phyloP scores from a whole-genome alignment of 2,888 invertebrate species.

The Apotomis turbidana region DNA sequence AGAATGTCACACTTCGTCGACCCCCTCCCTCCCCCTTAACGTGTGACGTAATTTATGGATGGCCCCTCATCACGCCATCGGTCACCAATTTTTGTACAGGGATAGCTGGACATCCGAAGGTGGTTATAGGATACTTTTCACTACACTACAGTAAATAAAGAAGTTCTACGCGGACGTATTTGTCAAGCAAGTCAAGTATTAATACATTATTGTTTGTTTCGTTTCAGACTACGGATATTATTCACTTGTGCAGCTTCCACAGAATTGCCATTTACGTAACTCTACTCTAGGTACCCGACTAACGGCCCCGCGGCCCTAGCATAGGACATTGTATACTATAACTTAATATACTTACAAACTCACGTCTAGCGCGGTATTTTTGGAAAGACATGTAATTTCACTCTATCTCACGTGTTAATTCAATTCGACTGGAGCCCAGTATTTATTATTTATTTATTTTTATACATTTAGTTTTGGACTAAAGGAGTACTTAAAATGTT shows the following conservation, averaged over 20 bases:
- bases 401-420: constrained; percentile 62
- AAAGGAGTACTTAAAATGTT: constrained; percentile 35
- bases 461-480: constrained; percentile 33
- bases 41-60: too few relatives aligned
- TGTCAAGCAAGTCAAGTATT: not conserved
- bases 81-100: too few relatives aligned
- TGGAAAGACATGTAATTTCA: constrained; percentile 69
- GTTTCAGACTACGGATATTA: constrained; percentile 60
- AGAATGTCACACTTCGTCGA: too few relatives aligned
- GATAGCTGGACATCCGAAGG: too few relatives aligned
- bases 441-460: constrained; percentile 60
- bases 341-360: constrained; percentile 43
- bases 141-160: too few relatives aligned
- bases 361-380: constrained; percentile 67
- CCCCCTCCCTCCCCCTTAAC: too few relatives aligned
- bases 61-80: too few relatives aligned
- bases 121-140: too few relatives aligned
- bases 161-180: too few relatives aligned
- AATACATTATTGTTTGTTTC: constrained; percentile 38
- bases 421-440: constrained; percentile 68
- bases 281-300: constrained; percentile 57
- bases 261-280: constrained; percentile 76
- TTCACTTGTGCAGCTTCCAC: constrained; percentile 76
- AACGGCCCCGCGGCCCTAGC: constrained; percentile 58
- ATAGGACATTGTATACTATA: constrained; percentile 77